Conservation (phyloP, 2,113 vertebrate genomes). For the Pseudopodoces humilis region DNA sequence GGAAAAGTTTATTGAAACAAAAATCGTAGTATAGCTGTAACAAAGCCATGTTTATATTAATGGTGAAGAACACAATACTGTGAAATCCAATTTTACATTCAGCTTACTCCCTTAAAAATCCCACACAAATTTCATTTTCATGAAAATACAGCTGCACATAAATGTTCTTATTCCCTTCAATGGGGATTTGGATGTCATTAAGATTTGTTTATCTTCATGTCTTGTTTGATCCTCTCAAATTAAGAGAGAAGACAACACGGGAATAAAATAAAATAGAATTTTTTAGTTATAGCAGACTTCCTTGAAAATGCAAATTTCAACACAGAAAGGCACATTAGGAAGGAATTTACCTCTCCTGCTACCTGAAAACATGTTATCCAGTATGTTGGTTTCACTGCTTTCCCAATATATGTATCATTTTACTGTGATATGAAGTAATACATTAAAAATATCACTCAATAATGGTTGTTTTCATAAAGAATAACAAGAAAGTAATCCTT, state of each 20-base stretch:
- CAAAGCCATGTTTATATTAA: background rate
- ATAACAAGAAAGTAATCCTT: background rate
- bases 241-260: background rate
- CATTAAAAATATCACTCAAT: background rate
- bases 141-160: background rate
- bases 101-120: background rate
- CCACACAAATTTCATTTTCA: background rate
- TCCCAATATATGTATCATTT: background rate
- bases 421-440: background rate
- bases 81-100: background rate
- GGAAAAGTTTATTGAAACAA: background rate
- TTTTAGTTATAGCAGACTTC: background rate
- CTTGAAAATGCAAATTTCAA: background rate
- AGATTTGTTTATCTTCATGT: background rate
- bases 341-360: background rate
- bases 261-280: background rate
- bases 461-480: background rate
- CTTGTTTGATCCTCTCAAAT: background rate
- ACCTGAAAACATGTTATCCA: background rate
- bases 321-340: background rate
- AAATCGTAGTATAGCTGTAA: background rate
- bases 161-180: background rate
- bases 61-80: background rate
- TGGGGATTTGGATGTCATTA: background rate
- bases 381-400: background rate